Evolutionary conservation across 2,888 invertebrate genomes (phyloP).

Genomic region (Abscondita cerata): DNA sequence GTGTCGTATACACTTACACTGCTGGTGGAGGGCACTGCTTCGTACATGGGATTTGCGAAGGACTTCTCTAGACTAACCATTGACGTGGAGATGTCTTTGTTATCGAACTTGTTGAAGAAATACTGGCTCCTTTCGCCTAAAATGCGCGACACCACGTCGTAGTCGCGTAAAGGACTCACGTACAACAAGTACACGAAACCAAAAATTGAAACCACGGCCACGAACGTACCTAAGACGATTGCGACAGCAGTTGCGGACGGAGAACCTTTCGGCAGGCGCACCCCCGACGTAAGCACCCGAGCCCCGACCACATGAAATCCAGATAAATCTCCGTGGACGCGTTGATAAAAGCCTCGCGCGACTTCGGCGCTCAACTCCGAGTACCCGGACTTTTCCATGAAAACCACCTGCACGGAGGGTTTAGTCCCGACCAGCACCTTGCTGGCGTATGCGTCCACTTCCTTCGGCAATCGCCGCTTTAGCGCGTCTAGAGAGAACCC

Average conservation of each 20-base stretch:
- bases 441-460: slow-evolving; percentile 43
- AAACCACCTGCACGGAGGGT: slow-evolving; percentile 44
- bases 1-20: neutral
- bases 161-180: slow-evolving; percentile 27
- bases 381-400: slow-evolving; percentile 46
- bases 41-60: slow-evolving; percentile 51
- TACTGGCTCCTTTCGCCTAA: too few relatives aligned
- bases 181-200: slow-evolving; percentile 18
- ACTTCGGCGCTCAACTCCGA: slow-evolving; percentile 41
- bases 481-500: slow-evolving; percentile 38
- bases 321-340: slow-evolving; percentile 16
- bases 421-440: slow-evolving; percentile 35
- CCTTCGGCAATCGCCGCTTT: slow-evolving; percentile 32
- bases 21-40: slow-evolving; percentile 25
- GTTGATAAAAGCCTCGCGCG: slow-evolving; percentile 30
- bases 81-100: slow-evolving; percentile 47
- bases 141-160: slow-evolving; percentile 16
- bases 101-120: slow-evolving; percentile 44
- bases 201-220: slow-evolving; percentile 27
- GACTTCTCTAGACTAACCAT: slow-evolving; percentile 45
- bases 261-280: slow-evolving; percentile 13
- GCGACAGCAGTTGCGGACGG: slow-evolving; percentile 12
- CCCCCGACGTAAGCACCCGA: slow-evolving; percentile 23
- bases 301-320: slow-evolving; percentile 6
- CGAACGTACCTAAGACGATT: slow-evolving; percentile 40